Conservation (phyloP, 2,113 vertebrate species). For the Budorcas taxicolor region DNA sequence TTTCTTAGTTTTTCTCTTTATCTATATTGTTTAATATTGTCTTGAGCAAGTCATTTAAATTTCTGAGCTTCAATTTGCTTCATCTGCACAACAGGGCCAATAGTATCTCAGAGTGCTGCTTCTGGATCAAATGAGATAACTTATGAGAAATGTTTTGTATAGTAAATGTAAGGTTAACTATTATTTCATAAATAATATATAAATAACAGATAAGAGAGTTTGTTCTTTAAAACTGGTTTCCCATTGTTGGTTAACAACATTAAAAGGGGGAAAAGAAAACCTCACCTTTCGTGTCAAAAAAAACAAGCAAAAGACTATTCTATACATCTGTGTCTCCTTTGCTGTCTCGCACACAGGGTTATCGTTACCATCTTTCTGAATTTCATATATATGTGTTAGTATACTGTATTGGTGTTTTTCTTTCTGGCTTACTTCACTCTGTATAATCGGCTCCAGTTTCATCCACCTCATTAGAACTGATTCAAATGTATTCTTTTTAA, state of each 20-base stretch:
- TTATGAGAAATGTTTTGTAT: neutral
- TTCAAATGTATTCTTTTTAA: too few species aligned
- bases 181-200: neutral
- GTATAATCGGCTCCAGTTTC: too few species aligned
- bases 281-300: neutral
- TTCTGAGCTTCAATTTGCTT: neutral
- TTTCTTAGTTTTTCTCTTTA: neutral
- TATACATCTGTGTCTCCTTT: too few species aligned
- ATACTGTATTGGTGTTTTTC: too few species aligned
- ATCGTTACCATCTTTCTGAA: too few species aligned
- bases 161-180: neutral
- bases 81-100: neutral
- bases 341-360: too few species aligned
- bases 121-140: neutral
- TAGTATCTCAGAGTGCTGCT: neutral
- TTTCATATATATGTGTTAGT: too few species aligned
- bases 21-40: neutral
- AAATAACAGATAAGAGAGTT: neutral
- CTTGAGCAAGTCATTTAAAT: neutral
- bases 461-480: too few species aligned
- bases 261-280: neutral
- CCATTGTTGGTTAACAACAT: constrained; percentile 16
- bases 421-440: too few species aligned
- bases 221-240: neutral
- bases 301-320: too few species aligned